phyloP scores from a whole-genome alignment of 2,797 vertebrate genomes.

The Lithobates sylvaticus region DNA sequence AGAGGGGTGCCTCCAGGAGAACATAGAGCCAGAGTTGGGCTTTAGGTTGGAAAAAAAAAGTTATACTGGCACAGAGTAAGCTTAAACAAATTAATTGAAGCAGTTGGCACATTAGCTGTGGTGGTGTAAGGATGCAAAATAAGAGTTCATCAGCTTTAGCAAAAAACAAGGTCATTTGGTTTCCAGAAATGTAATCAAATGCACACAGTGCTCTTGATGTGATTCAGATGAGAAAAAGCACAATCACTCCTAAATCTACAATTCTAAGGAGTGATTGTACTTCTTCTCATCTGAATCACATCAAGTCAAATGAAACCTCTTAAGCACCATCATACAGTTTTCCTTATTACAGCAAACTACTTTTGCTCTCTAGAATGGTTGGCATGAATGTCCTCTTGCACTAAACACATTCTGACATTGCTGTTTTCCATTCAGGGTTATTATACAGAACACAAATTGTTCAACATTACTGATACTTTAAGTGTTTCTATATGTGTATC shows the following conservation, averaged over 20 bases:
- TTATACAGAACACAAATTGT: background rate
- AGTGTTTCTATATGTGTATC: background rate
- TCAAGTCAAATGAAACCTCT: conserved; percentile 4
- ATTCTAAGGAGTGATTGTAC: background rate
- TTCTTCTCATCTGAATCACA: too few relatives aligned
- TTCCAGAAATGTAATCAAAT: conserved; percentile 33
- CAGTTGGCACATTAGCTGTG: background rate
- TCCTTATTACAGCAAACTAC: background rate
- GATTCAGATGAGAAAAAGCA: conserved; percentile 29
- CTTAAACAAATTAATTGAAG: background rate
- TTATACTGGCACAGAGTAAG: background rate
- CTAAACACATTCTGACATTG: background rate
- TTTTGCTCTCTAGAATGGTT: background rate
- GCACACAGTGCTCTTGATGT: conserved; percentile 14
- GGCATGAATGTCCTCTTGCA: background rate
- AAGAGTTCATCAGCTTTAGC: background rate
- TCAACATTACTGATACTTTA: background rate
- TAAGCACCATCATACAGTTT: conserved; percentile 9
- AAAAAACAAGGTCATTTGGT: conserved; percentile 1
- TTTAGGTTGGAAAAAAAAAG: too few relatives aligned
- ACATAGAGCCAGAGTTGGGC: too few relatives aligned
- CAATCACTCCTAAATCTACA: background rate
- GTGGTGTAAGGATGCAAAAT: background rate
- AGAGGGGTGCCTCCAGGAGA: too few relatives aligned
- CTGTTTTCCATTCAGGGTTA: background rate